Evolutionary conservation across 2,113 vertebrate species (phyloP).

Genomic region (Drymodes brunneopygia): DNA sequence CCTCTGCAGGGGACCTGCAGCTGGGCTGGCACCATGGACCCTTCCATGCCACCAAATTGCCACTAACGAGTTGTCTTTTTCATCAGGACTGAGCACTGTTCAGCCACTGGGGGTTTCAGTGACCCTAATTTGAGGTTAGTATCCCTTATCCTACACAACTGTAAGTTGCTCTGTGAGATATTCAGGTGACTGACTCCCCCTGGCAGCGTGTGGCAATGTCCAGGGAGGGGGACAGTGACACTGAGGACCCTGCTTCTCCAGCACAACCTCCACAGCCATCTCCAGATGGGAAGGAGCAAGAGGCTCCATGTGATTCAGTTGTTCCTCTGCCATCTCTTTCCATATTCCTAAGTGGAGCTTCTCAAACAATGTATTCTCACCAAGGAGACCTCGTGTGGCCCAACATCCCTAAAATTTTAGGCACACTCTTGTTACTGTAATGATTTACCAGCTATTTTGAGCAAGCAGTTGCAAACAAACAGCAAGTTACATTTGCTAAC

Average conservation of each 20-base stretch:
- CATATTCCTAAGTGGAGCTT: background rate
- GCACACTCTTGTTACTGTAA: background rate
- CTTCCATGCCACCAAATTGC: background rate
- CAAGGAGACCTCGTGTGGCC: background rate
- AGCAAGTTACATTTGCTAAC: background rate
- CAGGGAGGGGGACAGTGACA: no score
- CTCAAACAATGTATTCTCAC: background rate
- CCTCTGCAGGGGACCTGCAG: background rate
- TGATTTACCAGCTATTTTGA: background rate
- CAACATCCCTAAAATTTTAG: background rate
- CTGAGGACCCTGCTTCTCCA: background rate
- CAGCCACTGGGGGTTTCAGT: background rate
- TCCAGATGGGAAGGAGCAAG: background rate
- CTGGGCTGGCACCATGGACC: rapidly evolving
- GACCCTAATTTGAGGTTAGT: background rate
- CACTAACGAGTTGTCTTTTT: background rate
- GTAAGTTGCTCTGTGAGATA: background rate
- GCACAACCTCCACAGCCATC: background rate
- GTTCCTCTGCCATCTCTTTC: background rate
- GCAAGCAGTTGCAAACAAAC: background rate
- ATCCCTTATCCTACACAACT: background rate
- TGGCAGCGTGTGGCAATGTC: background rate
- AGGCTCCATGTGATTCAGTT: background rate
- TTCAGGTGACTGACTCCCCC: background rate
- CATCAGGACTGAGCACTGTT: background rate